Evolutionary conservation across 30 jellyfish, hydroid and myxozoan species (phyloP).

Genomic region (Pseudorhiza aurosa): DNA sequence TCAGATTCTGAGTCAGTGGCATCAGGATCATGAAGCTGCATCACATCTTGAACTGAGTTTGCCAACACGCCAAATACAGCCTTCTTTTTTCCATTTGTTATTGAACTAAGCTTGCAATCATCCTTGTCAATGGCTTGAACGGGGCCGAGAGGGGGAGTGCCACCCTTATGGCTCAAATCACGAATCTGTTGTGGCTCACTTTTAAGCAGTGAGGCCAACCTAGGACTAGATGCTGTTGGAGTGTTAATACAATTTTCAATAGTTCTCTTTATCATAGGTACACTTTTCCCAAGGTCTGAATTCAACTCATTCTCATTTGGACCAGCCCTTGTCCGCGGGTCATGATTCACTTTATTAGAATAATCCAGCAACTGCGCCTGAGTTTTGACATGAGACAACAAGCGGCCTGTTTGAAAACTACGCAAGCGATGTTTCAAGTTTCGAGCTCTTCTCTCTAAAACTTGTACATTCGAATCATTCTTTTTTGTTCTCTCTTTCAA

Average conservation of each 20-base stretch:
- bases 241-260: background rate
- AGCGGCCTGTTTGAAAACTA: slow-evolving; percentile 53
- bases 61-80: slow-evolving; percentile 45
- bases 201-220: background rate
- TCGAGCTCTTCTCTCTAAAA: slow-evolving; percentile 50
- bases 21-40: slow-evolving; percentile 62
- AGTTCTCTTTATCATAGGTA: background rate
- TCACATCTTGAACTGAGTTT: slow-evolving; percentile 23
- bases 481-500: slow-evolving; percentile 24
- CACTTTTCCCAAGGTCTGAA: background rate
- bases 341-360: slow-evolving; percentile 24
- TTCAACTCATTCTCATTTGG: background rate
- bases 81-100: slow-evolving; percentile 14
- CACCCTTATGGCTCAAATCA: background rate
- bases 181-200: background rate
- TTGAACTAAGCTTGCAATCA: background rate
- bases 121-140: background rate
- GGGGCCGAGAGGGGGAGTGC: slow-evolving; percentile 24
- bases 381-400: slow-evolving; percentile 50
- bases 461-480: slow-evolving; percentile 8
- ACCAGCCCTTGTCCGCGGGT: slow-evolving; percentile 44
- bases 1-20: slow-evolving; percentile 83
- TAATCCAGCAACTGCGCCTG: slow-evolving; percentile 63
- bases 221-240: slow-evolving; percentile 1
- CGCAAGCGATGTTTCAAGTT: slow-evolving; percentile 47